A percentile compares a stretch with the other conserved stretches of the same genome.
These are phyloP conservation scores for Silurus aristotelis DNA, from an alignment of 2,797 vertebrate genomes.

Conservation along the genomic window DNA sequence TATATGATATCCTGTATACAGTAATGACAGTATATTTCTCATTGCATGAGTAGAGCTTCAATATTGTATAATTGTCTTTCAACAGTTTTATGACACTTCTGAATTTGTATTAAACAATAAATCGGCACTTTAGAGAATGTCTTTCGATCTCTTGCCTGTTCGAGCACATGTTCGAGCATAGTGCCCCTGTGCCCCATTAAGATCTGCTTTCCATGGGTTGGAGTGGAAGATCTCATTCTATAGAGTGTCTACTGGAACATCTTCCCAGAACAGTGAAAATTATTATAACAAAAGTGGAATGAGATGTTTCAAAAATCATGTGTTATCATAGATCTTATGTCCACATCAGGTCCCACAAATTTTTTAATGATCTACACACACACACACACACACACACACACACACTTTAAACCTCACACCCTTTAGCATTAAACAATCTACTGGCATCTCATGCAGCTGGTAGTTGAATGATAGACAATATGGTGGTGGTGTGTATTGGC, in stretches of 20 bases:
- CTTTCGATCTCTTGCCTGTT: neutral
- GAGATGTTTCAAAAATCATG: too few relatives aligned
- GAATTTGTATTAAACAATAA: conserved; percentile 25
- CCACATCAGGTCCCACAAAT: neutral
- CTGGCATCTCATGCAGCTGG: conserved; percentile 59
- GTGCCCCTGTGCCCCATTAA: too few relatives aligned
- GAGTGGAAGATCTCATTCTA: too few relatives aligned
- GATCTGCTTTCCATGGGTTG: too few relatives aligned
- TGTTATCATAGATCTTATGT: too few relatives aligned
- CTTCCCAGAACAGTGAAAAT: too few relatives aligned
- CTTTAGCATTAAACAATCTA: conserved; percentile 53
- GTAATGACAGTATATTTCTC: neutral
- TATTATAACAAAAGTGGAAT: too few relatives aligned
- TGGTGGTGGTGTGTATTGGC: conserved; percentile 47
- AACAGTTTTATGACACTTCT: neutral
- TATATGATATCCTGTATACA: neutral
- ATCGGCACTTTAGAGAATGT: neutral
- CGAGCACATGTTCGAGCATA: too few relatives aligned
- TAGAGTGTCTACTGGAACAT: too few relatives aligned
- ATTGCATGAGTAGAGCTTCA: neutral
- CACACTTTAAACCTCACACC: conserved; percentile 36
- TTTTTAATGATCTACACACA: conserved; percentile 46
- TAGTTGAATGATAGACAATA: conserved; percentile 58
- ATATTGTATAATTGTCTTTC: neutral
- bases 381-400: too few relatives aligned